Evolutionary conservation across 2,888 invertebrate genomes (phyloP).

Genomic region (Drosophila subquinaria): DNA sequence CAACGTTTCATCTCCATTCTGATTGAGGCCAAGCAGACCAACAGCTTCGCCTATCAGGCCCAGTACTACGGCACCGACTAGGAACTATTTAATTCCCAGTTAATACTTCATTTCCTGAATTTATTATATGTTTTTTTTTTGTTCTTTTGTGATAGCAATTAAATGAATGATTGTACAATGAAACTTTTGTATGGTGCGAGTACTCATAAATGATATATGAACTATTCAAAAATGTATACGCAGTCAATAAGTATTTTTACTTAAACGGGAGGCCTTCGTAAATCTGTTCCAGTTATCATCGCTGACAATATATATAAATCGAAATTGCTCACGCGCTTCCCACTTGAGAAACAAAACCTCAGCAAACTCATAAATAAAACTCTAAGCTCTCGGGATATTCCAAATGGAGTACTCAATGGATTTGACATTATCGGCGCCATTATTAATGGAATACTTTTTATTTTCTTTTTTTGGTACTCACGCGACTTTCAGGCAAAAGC

Average conservation of each 20-base stretch:
- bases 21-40: slow-evolving; percentile 81
- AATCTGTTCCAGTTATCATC: slow-evolving; percentile 26
- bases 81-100: background rate
- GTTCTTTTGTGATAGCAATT: slow-evolving; percentile 10
- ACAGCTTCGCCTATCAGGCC: slow-evolving; percentile 79
- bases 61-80: slow-evolving; percentile 77
- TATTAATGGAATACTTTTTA: slow-evolving; percentile 26
- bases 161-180: slow-evolving; percentile 29
- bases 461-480: background rate
- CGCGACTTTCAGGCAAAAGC: slow-evolving; percentile 31
- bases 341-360: slow-evolving; percentile 25
- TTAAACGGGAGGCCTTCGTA: slow-evolving; percentile 27
- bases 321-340: slow-evolving; percentile 50
- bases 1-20: slow-evolving; percentile 82
- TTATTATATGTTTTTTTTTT: slow-evolving; percentile 3
- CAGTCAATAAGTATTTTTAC: slow-evolving; percentile 4
- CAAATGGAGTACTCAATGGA: slow-evolving; percentile 10
- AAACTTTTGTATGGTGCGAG: slow-evolving; percentile 24
- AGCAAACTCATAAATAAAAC: slow-evolving; percentile 34
- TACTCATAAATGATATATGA: slow-evolving; percentile 27
- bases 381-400: slow-evolving; percentile 37
- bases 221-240: slow-evolving; percentile 19
- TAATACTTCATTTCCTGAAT: background rate
- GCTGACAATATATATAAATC: slow-evolving; percentile 34
- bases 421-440: slow-evolving; percentile 36